phyloP scores from a whole-genome alignment of 1,140 invertebrate species.

The Drosophila murphyi region DNA sequence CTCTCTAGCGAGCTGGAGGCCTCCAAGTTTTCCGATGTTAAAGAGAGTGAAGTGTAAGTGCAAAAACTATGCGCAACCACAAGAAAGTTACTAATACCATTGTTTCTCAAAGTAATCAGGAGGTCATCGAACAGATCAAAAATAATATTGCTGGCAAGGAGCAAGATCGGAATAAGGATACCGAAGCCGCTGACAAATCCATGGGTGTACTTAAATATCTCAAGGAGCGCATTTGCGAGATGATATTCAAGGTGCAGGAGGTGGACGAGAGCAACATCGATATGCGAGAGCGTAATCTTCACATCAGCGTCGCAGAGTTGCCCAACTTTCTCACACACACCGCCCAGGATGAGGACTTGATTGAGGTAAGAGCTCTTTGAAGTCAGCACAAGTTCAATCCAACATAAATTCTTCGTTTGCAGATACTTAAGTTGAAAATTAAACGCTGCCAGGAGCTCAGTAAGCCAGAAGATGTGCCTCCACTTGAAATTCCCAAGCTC shows the following conservation, averaged over 20 bases:
- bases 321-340: conserved; percentile 72
- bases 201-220: conserved; percentile 85
- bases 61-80: not conserved
- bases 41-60: conserved; percentile 91
- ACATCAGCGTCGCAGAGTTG: conserved; percentile 66
- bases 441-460: conserved; percentile 75
- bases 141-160: conserved; percentile 86
- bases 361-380: conserved; percentile 56
- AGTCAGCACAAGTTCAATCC: not conserved
- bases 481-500: conserved; percentile 66
- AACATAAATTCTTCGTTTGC: not conserved
- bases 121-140: conserved; percentile 88
- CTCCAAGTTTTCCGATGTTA: conserved; percentile 91
- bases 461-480: conserved; percentile 63
- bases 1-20: conserved; percentile 89
- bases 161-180: conserved; percentile 84
- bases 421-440: conserved; percentile 79
- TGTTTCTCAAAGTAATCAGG: conserved; percentile 86
- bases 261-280: conserved; percentile 80
- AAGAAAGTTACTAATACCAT: not conserved
- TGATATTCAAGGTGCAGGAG: conserved; percentile 83
- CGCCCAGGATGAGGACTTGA: conserved; percentile 73
- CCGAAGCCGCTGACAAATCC: conserved; percentile 84
- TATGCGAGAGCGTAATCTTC: conserved; percentile 55
- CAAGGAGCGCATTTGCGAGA: conserved; percentile 84